phyloP scores from a whole-genome alignment of 2,797 vertebrate genomes.

The Austrolebias charrua region DNA sequence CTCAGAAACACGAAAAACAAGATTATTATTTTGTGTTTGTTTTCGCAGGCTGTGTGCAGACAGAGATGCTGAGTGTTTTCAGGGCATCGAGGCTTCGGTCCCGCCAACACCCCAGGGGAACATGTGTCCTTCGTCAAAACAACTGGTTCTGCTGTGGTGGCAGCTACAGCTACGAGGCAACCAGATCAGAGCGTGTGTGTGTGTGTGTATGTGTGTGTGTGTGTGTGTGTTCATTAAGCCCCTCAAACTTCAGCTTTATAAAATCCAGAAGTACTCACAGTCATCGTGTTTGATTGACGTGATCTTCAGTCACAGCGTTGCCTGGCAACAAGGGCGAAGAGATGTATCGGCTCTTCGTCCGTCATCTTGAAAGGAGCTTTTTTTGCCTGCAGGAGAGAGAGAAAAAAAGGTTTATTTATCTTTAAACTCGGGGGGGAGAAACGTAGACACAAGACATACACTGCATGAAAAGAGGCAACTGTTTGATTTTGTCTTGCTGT shows the following conservation, averaged over 20 bases:
- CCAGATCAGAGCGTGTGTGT: no score
- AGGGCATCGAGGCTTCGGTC: slow-evolving; percentile 56
- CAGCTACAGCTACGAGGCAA: slow-evolving; percentile 71
- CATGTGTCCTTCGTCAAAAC: slow-evolving; percentile 76
- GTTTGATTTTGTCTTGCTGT: no score
- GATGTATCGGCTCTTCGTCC: slow-evolving; percentile 35
- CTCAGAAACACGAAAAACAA: not conserved
- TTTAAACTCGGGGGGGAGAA: not conserved
- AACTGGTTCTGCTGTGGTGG: slow-evolving; percentile 68
- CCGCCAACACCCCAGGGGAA: slow-evolving; percentile 70
- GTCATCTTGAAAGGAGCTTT: slow-evolving; percentile 16
- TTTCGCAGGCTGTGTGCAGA: slow-evolving; percentile 30
- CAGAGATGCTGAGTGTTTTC: slow-evolving; percentile 51
- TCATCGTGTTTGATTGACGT: slow-evolving; percentile 28
- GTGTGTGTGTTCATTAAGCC: not conserved
- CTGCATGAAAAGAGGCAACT: no score
- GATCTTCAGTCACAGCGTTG: slow-evolving; percentile 18
- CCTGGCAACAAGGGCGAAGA: slow-evolving; percentile 44
- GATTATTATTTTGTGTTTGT: no score
- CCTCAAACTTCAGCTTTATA: not conserved
- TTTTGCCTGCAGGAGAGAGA: slow-evolving; percentile 9
- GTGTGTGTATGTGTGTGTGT: slow-evolving; percentile 15
- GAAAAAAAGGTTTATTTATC: slow-evolving; percentile 13
- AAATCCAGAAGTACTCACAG: not conserved
- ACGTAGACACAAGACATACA: no score